Evolutionary conservation across 2,888 invertebrate genomes (phyloP).

Genomic region (Thera obeliscata): DNA sequence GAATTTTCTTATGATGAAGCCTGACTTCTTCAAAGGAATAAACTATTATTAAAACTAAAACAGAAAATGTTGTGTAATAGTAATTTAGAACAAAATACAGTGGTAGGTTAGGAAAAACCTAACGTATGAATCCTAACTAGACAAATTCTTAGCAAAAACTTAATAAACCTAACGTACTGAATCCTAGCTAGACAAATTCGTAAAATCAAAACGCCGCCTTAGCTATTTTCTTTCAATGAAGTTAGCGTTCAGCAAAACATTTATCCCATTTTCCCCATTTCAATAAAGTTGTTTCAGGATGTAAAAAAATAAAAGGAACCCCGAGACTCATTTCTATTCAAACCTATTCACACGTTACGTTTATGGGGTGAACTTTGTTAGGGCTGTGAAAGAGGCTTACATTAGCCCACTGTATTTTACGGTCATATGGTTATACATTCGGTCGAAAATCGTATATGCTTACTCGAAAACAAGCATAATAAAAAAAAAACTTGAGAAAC

Average conservation of each 20-base stretch:
- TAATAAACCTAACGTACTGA: not conserved
- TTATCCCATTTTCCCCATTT: conserved; percentile 28
- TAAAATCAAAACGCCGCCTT: conserved; percentile 8
- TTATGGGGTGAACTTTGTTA: conserved; percentile 56
- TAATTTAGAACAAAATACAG: too few relatives aligned
- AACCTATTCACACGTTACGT: conserved; percentile 58
- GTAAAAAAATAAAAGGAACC: conserved; percentile 38
- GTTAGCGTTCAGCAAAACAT: conserved; percentile 23
- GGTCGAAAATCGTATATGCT: conserved; percentile 9
- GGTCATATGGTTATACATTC: not conserved
- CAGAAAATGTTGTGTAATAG: too few relatives aligned
- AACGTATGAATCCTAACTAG: not conserved
- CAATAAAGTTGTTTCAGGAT: conserved; percentile 45
- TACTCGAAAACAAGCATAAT: too few relatives aligned
- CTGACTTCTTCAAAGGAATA: not conserved
- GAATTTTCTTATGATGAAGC: conserved; percentile 31
- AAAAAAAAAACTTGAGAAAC: not conserved
- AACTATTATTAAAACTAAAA: not conserved
- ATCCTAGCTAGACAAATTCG: not conserved
- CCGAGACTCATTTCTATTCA: conserved; percentile 55
- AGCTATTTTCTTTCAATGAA: conserved; percentile 11
- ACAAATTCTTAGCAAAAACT: not conserved
- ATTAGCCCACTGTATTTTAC: conserved; percentile 22
- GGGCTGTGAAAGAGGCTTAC: conserved; percentile 36
- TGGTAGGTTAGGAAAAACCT: too few relatives aligned